Percentiles rank a stretch among this genome's conserved stretches.
Conservation (phyloP, 2,888 invertebrate genomes). For the Candidula unifasciata region DNA sequence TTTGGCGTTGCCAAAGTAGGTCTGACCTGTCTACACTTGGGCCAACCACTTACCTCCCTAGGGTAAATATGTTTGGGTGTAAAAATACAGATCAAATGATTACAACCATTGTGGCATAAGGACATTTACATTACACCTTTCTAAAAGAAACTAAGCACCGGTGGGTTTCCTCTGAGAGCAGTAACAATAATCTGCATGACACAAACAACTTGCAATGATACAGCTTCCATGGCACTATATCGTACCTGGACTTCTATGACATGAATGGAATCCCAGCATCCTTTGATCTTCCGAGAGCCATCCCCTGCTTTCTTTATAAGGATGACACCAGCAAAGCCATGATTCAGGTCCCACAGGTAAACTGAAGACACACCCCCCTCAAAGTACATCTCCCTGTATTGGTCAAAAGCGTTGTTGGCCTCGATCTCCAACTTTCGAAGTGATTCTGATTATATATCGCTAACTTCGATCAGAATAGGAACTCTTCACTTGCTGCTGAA, state of each 20-base stretch:
- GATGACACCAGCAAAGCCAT: conserved; percentile 95
- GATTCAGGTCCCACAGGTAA: conserved; percentile 98
- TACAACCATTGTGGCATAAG: too few species aligned
- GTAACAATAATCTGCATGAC: too few species aligned
- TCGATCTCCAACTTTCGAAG: conserved; percentile 96
- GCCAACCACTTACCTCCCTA: too few species aligned
- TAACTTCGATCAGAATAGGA: too few species aligned
- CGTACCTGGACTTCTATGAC: conserved; percentile 93
- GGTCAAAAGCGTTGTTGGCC: conserved; percentile 98
- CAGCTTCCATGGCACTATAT: neutral
- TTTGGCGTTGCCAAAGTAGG: too few species aligned
- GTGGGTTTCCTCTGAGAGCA: too few species aligned
- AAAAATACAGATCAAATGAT: too few species aligned
- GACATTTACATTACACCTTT: too few species aligned
- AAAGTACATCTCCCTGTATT: conserved; percentile 98
- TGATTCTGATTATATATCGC: conserved; percentile 97
- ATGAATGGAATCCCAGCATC: conserved; percentile 99
- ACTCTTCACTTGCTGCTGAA: too few species aligned
- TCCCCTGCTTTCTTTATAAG: conserved; percentile 99
- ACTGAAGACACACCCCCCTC: conserved; percentile 99
- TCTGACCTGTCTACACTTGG: too few species aligned
- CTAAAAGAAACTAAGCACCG: too few species aligned
- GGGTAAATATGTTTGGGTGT: too few species aligned
- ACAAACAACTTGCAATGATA: neutral
- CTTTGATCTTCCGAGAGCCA: conserved; percentile 98